Evolutionary conservation across 1,140 invertebrate genomes (phyloP), one percentile per base, ranked within the genome.

Genomic region (Aplysia californica): DNA sequence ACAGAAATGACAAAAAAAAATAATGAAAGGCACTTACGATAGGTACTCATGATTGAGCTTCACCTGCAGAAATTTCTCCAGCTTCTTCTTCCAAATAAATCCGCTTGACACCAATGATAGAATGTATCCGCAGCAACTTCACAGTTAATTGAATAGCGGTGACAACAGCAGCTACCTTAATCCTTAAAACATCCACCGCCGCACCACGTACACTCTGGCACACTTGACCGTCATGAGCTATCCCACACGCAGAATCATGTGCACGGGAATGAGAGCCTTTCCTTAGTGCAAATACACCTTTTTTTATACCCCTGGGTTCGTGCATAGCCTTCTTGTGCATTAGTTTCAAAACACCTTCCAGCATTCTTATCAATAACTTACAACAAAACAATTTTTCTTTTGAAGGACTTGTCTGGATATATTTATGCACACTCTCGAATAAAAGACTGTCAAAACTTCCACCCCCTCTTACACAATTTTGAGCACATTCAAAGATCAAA

Each of bases 361-460:
- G 23, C 71, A 75, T 75, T 56, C 70, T 75, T 59, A 44, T 31
- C 4, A 77, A 20, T 31, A 81, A 6, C 0, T 29, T 56, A 69
- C 61, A 61, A 5, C 55, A 41, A 56, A 33, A 4, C 21, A 33
- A 29, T 31, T 44, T 31, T 15, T 56, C 3, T 2, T 1, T 5
- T 55, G 77, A 38, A 33, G 10, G 20, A 21, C 65, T 44, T 26
- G 38, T 33, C 36, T 64, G 35, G n/a, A n/a, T 23, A 31, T 59
- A 33, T 55, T 26, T 39, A 15, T 2, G 6, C 35, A 67, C 4
- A 36, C 21, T 18, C 38, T 65, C 31, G 29, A 39, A 56, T 18
- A 77, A 31, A 26, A 77, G 21, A 55, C 58, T 38, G 31, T 81
- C 80, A 76, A 80, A 80, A 38, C 38, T 61, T 6, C 75, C 75